Conservation (phyloP, 1,140 invertebrate species). For the Drosophila lacteicornis region DNA sequence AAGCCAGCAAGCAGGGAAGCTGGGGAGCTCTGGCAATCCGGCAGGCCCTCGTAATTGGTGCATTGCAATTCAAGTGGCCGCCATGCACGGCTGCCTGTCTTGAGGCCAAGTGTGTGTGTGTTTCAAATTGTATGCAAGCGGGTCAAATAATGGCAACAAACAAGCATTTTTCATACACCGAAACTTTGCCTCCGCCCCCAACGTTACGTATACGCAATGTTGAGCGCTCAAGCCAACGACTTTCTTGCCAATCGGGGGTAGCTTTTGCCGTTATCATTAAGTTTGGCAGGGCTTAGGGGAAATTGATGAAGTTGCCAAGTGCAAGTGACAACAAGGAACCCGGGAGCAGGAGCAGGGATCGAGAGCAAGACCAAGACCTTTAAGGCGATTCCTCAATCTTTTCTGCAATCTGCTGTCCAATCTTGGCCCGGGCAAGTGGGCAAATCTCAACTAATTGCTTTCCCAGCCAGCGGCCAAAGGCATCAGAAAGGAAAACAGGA, state of each 20-base stretch:
- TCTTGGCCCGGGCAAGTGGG: constrained; percentile 9
- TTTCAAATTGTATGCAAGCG: constrained; percentile 77
- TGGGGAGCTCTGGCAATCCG: constrained; percentile 4
- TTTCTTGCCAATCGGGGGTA: constrained; percentile 25
- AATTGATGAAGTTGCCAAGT: constrained; percentile 81
- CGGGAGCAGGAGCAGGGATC: neutral
- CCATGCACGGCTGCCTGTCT: constrained; percentile 78
- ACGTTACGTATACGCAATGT: constrained; percentile 55
- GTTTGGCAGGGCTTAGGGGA: constrained; percentile 60
- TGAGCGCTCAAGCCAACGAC: constrained; percentile 15
- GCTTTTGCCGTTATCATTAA: constrained; percentile 49
- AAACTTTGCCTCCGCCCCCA: constrained; percentile 55
- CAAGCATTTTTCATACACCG: constrained; percentile 61
- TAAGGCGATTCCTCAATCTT: constrained; percentile 51
- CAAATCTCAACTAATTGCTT: constrained; percentile 78
- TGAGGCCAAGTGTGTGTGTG: constrained; percentile 58
- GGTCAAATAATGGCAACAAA: constrained; percentile 80
- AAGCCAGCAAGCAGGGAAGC: constrained; percentile 12
- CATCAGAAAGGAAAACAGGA: constrained; percentile 35
- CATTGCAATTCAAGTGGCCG: constrained; percentile 81
- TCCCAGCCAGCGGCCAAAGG: constrained; percentile 43
- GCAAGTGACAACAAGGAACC: constrained; percentile 68
- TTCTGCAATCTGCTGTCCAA: constrained; percentile 36
- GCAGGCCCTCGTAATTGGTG: constrained; percentile 77
- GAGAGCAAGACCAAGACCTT: constrained; percentile 23